These are phyloP conservation scores for Metacarcinus magister DNA, from an alignment of 2,888 invertebrate species.

Conservation along the genomic window DNA sequence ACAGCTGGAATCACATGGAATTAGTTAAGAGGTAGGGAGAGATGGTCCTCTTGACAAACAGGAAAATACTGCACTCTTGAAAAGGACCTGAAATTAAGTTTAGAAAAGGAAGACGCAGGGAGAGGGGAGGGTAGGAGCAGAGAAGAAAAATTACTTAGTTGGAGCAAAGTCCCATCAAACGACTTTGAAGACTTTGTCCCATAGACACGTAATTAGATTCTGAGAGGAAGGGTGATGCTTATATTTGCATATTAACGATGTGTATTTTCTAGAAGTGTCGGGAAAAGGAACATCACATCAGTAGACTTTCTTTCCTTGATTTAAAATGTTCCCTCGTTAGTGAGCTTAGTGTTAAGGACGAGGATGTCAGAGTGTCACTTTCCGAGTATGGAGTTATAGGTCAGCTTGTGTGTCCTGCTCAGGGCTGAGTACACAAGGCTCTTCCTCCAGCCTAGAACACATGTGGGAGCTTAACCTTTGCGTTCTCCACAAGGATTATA, in stretches of 20 bases:
- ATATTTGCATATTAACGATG: slow-evolving; percentile 7
- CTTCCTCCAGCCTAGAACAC: background rate
- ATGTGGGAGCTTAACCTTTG: no score
- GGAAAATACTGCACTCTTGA: no score
- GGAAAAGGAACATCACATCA: background rate
- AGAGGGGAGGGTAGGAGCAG: background rate
- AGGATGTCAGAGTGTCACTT: background rate
- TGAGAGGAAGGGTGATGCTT: slow-evolving; percentile 4
- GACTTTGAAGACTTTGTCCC: slow-evolving; percentile 27
- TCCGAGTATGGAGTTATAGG: background rate
- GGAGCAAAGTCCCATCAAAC: background rate
- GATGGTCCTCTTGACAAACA: no score
- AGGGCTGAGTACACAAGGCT: background rate
- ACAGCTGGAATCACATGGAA: no score
- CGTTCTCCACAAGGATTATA: no score
- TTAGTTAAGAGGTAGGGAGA: no score
- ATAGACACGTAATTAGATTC: slow-evolving; percentile 48
- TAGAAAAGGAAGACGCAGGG: background rate
- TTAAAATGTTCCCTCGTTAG: background rate
- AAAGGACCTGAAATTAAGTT: background rate
- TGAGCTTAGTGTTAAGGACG: background rate
- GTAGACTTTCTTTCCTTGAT: background rate
- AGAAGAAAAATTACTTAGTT: background rate
- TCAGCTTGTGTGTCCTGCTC: background rate
- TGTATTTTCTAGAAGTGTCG: background rate